phyloP scores from a whole-genome alignment of 2,797 vertebrate species.

The Anguilla anguilla region DNA sequence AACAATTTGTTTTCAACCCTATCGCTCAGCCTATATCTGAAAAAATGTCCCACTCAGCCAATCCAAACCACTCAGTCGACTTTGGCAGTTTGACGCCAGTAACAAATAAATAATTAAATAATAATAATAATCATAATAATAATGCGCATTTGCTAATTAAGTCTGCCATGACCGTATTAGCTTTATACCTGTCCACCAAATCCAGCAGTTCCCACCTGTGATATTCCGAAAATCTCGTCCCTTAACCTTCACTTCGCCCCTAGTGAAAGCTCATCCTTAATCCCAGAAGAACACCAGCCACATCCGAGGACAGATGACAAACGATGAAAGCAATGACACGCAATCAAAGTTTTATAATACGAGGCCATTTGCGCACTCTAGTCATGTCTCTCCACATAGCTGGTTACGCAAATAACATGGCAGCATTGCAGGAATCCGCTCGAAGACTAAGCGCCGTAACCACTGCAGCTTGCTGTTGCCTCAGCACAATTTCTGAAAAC shows the following conservation, averaged over 20 bases:
- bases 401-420: conserved; percentile 12
- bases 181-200: background rate
- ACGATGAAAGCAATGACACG: background rate
- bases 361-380: conserved; percentile 16
- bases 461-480: conserved; percentile 5
- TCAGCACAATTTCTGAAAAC: background rate
- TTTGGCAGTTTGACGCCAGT: background rate
- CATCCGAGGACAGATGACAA: conserved; percentile 5
- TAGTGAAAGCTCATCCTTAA: background rate
- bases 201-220: background rate
- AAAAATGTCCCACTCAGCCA: background rate
- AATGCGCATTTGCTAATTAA: background rate
- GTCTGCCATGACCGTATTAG: background rate
- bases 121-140: background rate
- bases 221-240: background rate
- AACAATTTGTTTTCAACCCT: background rate
- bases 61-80: background rate
- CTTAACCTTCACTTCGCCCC: conserved; percentile 12
- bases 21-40: background rate
- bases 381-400: conserved; percentile 16
- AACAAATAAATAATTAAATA: background rate
- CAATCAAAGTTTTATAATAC: conserved; percentile 6
- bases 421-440: background rate
- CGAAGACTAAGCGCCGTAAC: background rate
- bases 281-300: background rate